Percentiles rank a stretch among this genome's conserved stretches.
These are phyloP conservation scores for Coregonus ussuriensis DNA, from an alignment of 2,797 vertebrate species.

Conservation along the genomic window DNA sequence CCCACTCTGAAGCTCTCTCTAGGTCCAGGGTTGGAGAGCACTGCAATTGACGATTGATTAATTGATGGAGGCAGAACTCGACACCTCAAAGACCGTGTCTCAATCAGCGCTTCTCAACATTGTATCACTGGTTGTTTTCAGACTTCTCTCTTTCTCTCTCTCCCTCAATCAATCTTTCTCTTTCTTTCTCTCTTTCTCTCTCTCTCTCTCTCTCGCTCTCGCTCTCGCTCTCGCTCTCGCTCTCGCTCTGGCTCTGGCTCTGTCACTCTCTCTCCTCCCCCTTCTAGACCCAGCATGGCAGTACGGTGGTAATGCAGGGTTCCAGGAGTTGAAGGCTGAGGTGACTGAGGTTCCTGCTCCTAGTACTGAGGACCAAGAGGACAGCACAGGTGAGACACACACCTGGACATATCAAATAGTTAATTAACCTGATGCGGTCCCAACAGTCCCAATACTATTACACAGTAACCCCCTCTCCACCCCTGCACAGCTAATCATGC, in stretches of 20 bases:
- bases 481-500: conserved; percentile 40
- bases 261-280: background rate
- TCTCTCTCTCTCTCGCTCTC: background rate
- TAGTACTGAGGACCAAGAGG: conserved; percentile 45
- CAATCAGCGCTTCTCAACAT: no score
- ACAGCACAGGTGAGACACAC: conserved; percentile 63
- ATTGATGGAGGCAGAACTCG: no score
- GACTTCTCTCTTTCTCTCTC: background rate
- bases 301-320: conserved; percentile 67
- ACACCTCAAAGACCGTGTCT: no score
- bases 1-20: no score
- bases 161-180: no score
- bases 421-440: conserved; percentile 10
- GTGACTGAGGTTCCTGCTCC: conserved; percentile 84
- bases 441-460: background rate
- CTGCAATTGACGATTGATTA: no score
- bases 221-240: background rate
- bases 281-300: conserved; percentile 80
- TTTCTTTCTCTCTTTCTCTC: background rate
- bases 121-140: no score
- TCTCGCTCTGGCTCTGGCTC: no score
- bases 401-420: background rate
- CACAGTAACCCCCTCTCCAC: conserved; percentile 8
- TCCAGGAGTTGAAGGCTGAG: conserved; percentile 90
- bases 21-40: no score